Base-by-base conservation (phyloP, 2,797 vertebrate genomes). In the Otolemur crassicaudatus region DNA sequence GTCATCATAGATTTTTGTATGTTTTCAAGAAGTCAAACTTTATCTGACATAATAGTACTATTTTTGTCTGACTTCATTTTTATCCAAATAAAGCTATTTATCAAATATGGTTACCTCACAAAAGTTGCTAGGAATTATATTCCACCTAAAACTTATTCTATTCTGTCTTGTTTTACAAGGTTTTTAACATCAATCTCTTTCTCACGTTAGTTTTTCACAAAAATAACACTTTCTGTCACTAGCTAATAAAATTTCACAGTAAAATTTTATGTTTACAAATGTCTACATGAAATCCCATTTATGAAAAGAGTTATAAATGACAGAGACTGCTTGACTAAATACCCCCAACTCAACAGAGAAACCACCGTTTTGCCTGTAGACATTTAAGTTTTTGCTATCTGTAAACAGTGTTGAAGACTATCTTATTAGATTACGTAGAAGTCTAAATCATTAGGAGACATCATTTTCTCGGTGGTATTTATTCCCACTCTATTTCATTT, bases 401-500 rank as follows among this genome's bases (percentile, higher is more conserved):
- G 34, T 72, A 67, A 69, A 58, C 67, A 87, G 67, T n/a, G 92
- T 83, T 63, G 10, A 92, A 79, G 43, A 53, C 13, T 76, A 61
- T 43, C 81, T 56, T 43, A 27, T 94, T 70, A 87, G 73, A 81
- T 46, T 61, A 27, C 14, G 2, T 29, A 19, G 40, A 91, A 63
- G 16, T 25, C 34, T 25, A 82, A 91, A 79, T 76, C 53, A 73
- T n/a, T 77, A 56, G 40, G 12, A 3, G 1, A 10, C 23, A 56
- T 85, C 2, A 5, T 81, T 93, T 96, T 83, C 76, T 91, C 25
- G 23, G 17, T 72, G 61, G 19, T 80, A 49, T 25, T 97, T 85
- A 37, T 8, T 80, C 9, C 19, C 16, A n/a, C 20, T 60, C 1
- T 14, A 2, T 58, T 88, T 81, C 53, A 40, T 58, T 88, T 93